Percentiles rank a stretch among this genome's conserved stretches.
phyloP scores from a whole-genome alignment of 2,888 invertebrate species.

The Globia sparganii region DNA sequence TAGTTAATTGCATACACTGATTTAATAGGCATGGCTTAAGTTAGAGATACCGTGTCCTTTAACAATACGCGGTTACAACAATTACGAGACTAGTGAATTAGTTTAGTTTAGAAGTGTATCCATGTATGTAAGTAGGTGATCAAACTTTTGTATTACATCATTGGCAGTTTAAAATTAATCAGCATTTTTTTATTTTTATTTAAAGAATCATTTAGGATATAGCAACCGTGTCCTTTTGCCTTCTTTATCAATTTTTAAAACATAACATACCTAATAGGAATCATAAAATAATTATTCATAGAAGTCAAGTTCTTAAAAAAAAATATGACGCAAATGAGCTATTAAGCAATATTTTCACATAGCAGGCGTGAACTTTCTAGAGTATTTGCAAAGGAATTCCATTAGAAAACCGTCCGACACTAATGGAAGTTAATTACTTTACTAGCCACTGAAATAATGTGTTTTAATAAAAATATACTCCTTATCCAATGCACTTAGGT shows the following conservation, averaged over 20 bases:
- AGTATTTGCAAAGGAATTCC: conserved; percentile 69
- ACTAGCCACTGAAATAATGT: conserved; percentile 43
- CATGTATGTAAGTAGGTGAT: background rate
- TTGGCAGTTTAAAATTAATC: background rate
- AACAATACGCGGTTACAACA: too few species aligned
- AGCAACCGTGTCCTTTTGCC: background rate
- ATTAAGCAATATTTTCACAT: conserved; percentile 46
- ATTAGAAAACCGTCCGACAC: conserved; percentile 61
- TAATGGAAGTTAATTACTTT: conserved; percentile 65
- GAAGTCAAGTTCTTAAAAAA: too few species aligned
- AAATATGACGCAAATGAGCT: conserved; percentile 1
- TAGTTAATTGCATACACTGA: too few species aligned
- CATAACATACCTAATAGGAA: background rate
- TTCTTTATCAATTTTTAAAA: background rate
- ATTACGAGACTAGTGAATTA: too few species aligned
- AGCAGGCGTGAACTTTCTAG: conserved; percentile 45
- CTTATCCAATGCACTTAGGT: conserved; percentile 4
- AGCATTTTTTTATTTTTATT: too few species aligned
- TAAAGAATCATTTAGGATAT: background rate
- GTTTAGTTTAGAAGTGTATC: background rate
- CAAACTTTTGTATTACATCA: background rate
- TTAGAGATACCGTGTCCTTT: too few species aligned
- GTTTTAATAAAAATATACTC: conserved; percentile 48
- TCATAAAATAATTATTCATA: background rate
- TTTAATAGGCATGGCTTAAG: too few species aligned